A percentile compares a stretch with the other conserved stretches of the same genome.
These are phyloP conservation scores for Chrysochloris asiatica DNA, from an alignment of 2,113 vertebrate genomes.

Conservation along the genomic window DNA sequence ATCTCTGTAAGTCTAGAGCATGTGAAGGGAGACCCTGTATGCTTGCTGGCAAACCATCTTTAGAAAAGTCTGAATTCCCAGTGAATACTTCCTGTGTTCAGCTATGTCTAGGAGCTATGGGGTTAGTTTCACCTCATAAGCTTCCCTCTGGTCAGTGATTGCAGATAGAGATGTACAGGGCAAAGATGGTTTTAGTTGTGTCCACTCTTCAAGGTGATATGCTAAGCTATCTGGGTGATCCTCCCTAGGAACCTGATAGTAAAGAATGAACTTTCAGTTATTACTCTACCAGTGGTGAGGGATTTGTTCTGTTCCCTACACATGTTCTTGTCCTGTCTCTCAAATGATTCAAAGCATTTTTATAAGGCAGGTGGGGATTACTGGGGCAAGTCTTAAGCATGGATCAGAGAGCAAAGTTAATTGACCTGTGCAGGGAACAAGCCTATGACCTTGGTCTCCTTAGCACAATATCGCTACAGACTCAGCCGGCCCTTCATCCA, in stretches of 20 bases:
- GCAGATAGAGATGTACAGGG: neutral
- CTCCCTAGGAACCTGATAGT: neutral
- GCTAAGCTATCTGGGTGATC: neutral
- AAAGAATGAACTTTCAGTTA: slow-evolving; percentile 48
- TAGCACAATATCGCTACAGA: neutral
- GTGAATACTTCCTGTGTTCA: slow-evolving; percentile 38
- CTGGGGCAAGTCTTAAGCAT: slow-evolving; percentile 23
- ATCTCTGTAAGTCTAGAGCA: neutral
- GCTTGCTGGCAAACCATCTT: neutral
- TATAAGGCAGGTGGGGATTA: slow-evolving; percentile 25
- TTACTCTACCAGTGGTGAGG: neutral
- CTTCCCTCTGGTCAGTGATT: neutral
- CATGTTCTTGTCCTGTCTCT: neutral
- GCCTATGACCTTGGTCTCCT: slow-evolving; percentile 59
- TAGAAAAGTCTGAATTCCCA: neutral
- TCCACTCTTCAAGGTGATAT: neutral
- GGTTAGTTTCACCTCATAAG: neutral
- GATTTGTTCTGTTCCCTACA: slow-evolving; percentile 1
- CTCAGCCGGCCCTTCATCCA: neutral
- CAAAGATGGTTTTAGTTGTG: neutral
- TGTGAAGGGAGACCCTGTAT: neutral
- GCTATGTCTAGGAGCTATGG: neutral
- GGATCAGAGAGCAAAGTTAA: slow-evolving; percentile 58
- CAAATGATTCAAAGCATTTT: slow-evolving; percentile 31
- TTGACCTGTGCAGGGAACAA: slow-evolving; percentile 41